Base-by-base conservation (phyloP, 2,797 vertebrate species). In the Coracias cyanogaster region DNA sequence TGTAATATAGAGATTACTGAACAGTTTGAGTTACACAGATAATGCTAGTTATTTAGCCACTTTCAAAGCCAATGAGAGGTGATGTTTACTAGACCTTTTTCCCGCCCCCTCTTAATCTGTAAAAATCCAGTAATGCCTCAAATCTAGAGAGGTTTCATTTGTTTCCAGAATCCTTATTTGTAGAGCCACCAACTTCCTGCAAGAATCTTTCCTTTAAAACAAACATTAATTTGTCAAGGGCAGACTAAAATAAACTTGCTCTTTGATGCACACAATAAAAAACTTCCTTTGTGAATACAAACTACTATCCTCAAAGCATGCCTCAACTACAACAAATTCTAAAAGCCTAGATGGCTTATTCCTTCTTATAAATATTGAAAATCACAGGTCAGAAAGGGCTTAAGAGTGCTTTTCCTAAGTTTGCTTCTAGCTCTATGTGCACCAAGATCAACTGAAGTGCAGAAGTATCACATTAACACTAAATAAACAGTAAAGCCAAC, bases 241-340 rank as follows among this genome's bases (percentile, higher is more conserved):
- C 65, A 91, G 61, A 60, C 61, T 49, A 90, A 91, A 90, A 94
- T 93, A 92, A 95, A 91, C 70, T 69, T 69, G 15, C 13, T 79
- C 54, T 72, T 65, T 28, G 20, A 90, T 58, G 41, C n/a, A 69
- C 25, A 74, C 49, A 86, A 92, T 77, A 49, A 86, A 90, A 91
- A 74, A 2, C 41, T 70, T 96, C 61, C 80, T 73, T 45, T 78
- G 41, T 88, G 65, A 93, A 67, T 24, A 81, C 17, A 62, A 82
- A 66, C 51, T 26, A 15, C 9, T 3, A 12, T 26, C 65, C 45
- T 67, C 24, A 82, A 86, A 81, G 60, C 13, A 51, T 25, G 31
- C 5, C 29, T 88, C 29, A 71, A 55, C 26, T 52, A 52, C 74
- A 92, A 57, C 12, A 85, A 74, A 66, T 39, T 1, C 24, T 33